A percentile compares a stretch with the other conserved stretches of the same genome.
Conservation (phyloP, 2,888 invertebrate genomes). For the Argyresthia albistria region DNA sequence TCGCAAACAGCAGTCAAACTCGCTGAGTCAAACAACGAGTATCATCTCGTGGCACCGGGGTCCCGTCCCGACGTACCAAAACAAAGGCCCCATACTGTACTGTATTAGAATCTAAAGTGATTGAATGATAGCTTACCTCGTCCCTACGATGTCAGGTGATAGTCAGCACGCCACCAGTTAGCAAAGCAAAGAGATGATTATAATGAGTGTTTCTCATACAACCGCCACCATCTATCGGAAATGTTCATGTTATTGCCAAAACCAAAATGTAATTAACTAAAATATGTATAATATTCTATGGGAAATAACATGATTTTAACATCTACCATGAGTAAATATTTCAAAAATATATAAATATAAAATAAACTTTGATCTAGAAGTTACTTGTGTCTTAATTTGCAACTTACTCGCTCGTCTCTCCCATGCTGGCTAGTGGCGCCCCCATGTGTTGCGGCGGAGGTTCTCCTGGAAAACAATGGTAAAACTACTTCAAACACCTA, state of each 20-base stretch:
- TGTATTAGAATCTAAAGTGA: too few species aligned
- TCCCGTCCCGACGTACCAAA: too few species aligned
- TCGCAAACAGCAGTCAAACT: too few species aligned
- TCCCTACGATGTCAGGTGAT: constrained; percentile 54
- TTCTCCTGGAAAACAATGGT: constrained; percentile 30
- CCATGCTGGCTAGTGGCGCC: constrained; percentile 75
- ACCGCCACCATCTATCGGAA: constrained; percentile 67
- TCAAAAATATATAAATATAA: too few species aligned
- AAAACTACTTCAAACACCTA: not conserved
- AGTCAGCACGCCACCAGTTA: constrained; percentile 58
- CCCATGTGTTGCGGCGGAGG: constrained; percentile 61
- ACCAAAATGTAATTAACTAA: constrained; percentile 9
- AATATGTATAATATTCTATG: constrained; percentile 4
- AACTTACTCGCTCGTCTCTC: constrained; percentile 77
- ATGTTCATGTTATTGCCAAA: constrained; percentile 19
- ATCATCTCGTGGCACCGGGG: too few species aligned
- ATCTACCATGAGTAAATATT: too few species aligned
- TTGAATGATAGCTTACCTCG: constrained; percentile 36
- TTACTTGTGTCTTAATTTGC: not conserved
- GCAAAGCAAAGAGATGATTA: constrained; percentile 71
- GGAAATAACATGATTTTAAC: not conserved
- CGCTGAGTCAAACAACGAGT: too few species aligned
- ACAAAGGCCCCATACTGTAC: too few species aligned
- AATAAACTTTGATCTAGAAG: too few species aligned
- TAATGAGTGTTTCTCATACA: constrained; percentile 70